Evolutionary conservation across 2,113 vertebrate genomes (phyloP).

Genomic region (Martes martes): DNA sequence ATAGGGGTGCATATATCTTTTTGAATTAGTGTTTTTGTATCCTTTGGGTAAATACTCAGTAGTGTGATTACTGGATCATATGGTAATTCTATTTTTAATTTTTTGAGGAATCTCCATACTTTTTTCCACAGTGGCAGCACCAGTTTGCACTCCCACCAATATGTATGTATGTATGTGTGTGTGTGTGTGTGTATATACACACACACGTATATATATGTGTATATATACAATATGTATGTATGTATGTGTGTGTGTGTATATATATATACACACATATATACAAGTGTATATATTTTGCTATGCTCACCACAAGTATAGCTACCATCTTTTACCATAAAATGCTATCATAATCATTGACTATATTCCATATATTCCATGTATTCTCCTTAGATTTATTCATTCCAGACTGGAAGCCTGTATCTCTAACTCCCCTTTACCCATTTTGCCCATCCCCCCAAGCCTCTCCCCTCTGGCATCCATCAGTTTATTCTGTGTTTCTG

Average conservation of each 20-base stretch:
- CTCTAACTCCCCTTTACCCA: background rate
- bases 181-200: too few relatives aligned
- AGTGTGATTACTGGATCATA: background rate
- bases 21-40: background rate
- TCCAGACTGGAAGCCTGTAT: background rate
- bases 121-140: background rate
- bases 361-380: background rate
- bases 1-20: background rate
- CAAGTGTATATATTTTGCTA: background rate
- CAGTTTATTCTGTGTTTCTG: too few relatives aligned
- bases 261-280: too few relatives aligned
- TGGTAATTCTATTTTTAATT: background rate
- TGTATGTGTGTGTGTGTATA: too few relatives aligned
- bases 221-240: too few relatives aligned
- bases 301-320: background rate
- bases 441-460: background rate
- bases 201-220: background rate
- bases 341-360: background rate
- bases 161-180: too few relatives aligned
- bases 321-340: background rate
- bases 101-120: background rate
- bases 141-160: too few relatives aligned
- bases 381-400: background rate
- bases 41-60: background rate
- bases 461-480: too few relatives aligned